phyloP scores from a whole-genome alignment of 2,888 invertebrate genomes.

The Ischnura elegans region DNA sequence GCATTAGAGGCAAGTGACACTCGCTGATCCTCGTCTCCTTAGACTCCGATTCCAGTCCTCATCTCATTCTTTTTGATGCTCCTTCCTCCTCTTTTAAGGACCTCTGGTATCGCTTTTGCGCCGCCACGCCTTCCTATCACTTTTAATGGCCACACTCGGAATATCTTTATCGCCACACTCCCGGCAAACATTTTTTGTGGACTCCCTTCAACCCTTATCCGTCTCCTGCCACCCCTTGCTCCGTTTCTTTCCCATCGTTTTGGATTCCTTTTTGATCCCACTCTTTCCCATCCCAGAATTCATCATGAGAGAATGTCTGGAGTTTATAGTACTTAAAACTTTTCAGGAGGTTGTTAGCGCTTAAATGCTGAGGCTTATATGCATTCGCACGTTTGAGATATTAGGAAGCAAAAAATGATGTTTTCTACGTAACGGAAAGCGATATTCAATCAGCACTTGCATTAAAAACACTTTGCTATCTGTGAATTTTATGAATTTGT shows the following conservation, averaged over 20 bases:
- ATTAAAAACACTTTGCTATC: too few relatives aligned
- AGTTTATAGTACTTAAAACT: background rate
- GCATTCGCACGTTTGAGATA: too few relatives aligned
- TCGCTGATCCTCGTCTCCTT: background rate
- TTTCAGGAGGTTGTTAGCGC: background rate
- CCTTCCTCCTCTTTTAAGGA: background rate
- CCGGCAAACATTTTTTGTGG: background rate
- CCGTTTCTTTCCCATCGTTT: background rate
- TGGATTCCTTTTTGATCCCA: background rate
- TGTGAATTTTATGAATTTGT: too few relatives aligned
- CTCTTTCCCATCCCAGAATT: background rate
- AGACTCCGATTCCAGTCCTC: background rate
- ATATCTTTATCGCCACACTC: background rate
- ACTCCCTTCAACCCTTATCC: background rate
- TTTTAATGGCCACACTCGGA: constrained; percentile 1
- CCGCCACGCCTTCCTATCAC: background rate
- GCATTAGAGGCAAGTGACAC: too few relatives aligned
- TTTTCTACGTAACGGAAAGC: too few relatives aligned
- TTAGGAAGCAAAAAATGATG: too few relatives aligned
- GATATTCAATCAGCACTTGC: too few relatives aligned
- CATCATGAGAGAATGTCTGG: background rate
- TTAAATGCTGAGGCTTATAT: too few relatives aligned
- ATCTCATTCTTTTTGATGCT: background rate
- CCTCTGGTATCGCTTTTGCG: constrained; percentile 7
- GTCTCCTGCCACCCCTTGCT: background rate